phyloP scores from a whole-genome alignment of 2,797 vertebrate genomes.

The Streptopelia turtur region DNA sequence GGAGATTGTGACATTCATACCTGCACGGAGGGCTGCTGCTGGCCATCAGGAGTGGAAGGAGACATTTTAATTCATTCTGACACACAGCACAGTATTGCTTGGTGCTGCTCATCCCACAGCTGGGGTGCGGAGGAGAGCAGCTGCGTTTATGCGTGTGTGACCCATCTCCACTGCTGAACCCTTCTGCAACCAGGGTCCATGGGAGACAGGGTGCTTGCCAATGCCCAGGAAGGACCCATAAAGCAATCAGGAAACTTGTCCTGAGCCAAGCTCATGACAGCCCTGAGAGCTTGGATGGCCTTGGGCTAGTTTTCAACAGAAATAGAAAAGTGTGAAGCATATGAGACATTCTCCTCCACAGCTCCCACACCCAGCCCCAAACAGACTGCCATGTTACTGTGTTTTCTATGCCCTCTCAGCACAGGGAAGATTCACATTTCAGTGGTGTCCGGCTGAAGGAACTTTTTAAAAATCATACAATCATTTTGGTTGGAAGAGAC shows the following conservation, averaged over 20 bases:
- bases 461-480: background rate
- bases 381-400: background rate
- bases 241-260: background rate
- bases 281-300: accelerated
- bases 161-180: background rate
- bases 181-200: background rate
- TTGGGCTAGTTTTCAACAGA: background rate
- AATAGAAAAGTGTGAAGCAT: background rate
- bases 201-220: background rate
- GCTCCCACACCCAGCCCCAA: background rate
- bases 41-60: background rate
- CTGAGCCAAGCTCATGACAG: background rate
- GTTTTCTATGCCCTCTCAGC: background rate
- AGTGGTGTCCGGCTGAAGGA: background rate
- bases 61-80: background rate
- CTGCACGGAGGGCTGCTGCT: background rate
- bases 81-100: background rate
- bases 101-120: background rate
- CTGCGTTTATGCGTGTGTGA: background rate
- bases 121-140: background rate
- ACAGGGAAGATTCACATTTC: background rate
- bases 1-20: background rate
- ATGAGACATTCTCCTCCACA: background rate
- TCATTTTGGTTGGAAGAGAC: no score
- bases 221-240: background rate